Evolutionary conservation across 2,113 vertebrate genomes (phyloP).

Genomic region (Anolis sagrei): DNA sequence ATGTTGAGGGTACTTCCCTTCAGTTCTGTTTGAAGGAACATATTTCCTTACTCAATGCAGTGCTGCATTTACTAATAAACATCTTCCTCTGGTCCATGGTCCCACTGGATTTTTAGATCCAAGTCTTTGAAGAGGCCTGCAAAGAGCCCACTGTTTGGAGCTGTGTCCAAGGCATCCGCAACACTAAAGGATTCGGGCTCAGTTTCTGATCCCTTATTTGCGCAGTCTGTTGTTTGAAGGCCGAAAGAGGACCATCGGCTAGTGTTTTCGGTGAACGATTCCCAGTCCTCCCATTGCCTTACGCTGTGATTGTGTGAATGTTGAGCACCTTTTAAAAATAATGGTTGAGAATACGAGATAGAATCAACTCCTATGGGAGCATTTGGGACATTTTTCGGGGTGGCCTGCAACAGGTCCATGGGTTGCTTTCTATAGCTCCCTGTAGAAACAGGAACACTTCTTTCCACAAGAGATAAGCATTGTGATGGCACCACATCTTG

Average conservation of each 20-base stretch:
- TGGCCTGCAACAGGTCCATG: not conserved
- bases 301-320: accelerated
- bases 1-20: not conserved
- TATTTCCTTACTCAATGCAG: not conserved
- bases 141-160: not conserved
- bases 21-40: not conserved
- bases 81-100: constrained; percentile 41
- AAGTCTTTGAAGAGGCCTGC: constrained; percentile 68
- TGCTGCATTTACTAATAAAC: constrained; percentile 19
- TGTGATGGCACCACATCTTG: not conserved
- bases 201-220: not conserved
- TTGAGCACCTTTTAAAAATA: accelerated
- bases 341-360: accelerated
- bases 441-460: not conserved
- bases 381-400: not conserved
- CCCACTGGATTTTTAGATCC: constrained; percentile 75
- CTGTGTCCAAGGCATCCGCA: accelerated
- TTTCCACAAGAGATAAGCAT: constrained; percentile 13
- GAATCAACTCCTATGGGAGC: accelerated
- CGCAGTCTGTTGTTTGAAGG: accelerated
- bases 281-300: not conserved
- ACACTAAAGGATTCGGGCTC: not conserved
- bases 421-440: constrained; percentile 50
- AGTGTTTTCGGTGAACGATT: accelerated
- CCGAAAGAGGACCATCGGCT: not conserved